Evolutionary conservation across 2,113 vertebrate genomes (phyloP), one percentile per base, ranked within the genome.

Genomic region (Sinocyclocheilus anophthalmus): DNA sequence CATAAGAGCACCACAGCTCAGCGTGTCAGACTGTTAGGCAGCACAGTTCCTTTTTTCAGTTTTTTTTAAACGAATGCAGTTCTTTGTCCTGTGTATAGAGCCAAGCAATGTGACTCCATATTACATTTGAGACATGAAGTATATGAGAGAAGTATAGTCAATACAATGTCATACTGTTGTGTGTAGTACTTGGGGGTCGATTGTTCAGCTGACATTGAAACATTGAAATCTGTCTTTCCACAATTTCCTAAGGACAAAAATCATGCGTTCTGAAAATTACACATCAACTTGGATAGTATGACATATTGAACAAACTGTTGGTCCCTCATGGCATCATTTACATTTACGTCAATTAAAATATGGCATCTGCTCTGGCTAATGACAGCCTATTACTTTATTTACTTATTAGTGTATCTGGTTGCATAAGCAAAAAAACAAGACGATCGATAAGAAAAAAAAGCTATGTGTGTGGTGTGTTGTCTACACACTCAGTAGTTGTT

Each of bases 361-460:
- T 76, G 73, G n/a, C 42, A 48, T 76, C 22, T 48, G 24, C 22
- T 76, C 12, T 45, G 42, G 10, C 42, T 45, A 14, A 76, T 48
- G 72, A 48, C 72, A 76, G 42, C 12, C 73, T 48, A 48, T 48
- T 76, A 16, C 12, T 76, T 76, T 76, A 16, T 76, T 50, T 77
- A 3, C 26, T 18, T 55, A 20, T 55, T 1, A 30, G 8, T 33
- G 16, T 33, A 55, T 55, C 45, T 55, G 14, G 5, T 55, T 77
- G 14, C 16, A 55, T 77, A 33, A 55, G 48, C 75, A 55, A 30
- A 76, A 45, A 63, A 76, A 48, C 73, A 76, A 11, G 12, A 48
- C 2, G 2, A 50, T 76, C 42, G 7, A 76, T 76, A 16, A 22
- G 4, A 61, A 30, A 67, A 76, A 72, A 50, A 50, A 16, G 45